Conservation (phyloP, 2,113 vertebrate species). For the Pluvianellus socialis region DNA sequence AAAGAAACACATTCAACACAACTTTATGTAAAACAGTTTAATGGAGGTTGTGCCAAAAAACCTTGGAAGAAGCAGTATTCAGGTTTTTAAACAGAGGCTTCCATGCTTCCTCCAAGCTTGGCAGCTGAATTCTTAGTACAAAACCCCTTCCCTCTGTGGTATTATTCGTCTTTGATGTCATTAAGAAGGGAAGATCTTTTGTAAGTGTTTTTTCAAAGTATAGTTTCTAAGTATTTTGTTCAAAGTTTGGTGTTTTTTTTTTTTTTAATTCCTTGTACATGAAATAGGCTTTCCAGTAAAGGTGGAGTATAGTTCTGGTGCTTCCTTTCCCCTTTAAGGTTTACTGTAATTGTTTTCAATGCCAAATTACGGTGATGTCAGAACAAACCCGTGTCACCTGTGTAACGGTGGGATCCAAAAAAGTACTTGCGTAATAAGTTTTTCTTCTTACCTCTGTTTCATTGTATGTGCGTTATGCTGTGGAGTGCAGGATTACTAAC, state of each 20-base stretch:
- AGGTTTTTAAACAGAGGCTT: background rate
- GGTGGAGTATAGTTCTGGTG: background rate
- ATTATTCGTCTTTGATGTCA: background rate
- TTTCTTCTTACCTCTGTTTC: background rate
- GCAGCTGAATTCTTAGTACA: background rate
- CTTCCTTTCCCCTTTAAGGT: background rate
- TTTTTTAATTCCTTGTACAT: background rate
- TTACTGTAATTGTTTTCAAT: background rate
- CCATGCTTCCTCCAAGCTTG: background rate
- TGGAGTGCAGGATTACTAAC: background rate
- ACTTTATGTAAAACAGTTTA: background rate
- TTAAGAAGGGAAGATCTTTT: background rate
- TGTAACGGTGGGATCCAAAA: background rate
- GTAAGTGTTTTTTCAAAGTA: background rate
- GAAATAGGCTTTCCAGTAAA: background rate
- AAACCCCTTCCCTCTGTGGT: background rate
- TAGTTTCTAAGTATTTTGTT: background rate
- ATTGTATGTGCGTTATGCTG: fast-evolving
- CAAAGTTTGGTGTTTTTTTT: background rate
- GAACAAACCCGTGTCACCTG: background rate
- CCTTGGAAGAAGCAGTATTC: background rate
- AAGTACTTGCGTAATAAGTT: background rate
- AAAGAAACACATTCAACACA: background rate
- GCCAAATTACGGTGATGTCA: background rate
- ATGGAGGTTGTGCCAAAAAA: background rate